phyloP scores from a whole-genome alignment of 2,113 vertebrate genomes.

The Sterrhoptilus dennistouni region DNA sequence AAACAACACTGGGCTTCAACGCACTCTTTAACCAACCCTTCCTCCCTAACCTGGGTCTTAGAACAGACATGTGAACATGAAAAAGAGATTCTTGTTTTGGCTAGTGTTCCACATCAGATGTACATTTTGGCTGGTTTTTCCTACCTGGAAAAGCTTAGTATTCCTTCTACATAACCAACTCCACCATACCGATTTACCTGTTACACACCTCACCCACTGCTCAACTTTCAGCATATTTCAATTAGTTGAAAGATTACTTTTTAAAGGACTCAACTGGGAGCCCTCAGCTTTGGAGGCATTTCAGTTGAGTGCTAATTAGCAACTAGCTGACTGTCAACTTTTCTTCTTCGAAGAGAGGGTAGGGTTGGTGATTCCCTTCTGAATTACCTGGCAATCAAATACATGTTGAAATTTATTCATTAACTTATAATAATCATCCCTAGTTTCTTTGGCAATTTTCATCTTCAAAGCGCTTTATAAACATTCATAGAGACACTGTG shows the following conservation, averaged over 20 bases:
- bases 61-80: not conserved
- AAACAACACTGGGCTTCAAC: not conserved
- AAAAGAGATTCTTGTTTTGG: not conserved
- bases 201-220: constrained; percentile 22
- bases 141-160: not conserved
- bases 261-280: constrained; percentile 69
- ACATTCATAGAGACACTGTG: not conserved
- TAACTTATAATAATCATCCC: constrained; percentile 62
- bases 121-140: not conserved
- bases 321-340: constrained; percentile 75
- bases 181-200: constrained; percentile 10
- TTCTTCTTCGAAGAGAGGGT: constrained; percentile 52
- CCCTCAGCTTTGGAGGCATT: constrained; percentile 71
- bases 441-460: constrained; percentile 51
- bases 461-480: constrained; percentile 47
- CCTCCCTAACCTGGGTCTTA: not conserved
- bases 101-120: not conserved
- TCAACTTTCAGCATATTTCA: constrained; percentile 63
- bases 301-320: constrained; percentile 74
- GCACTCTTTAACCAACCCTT: not conserved
- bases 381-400: constrained; percentile 69
- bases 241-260: constrained; percentile 69
- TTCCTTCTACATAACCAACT: not conserved
- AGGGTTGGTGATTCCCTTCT: constrained; percentile 60
- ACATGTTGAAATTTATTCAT: constrained; percentile 57